phyloP scores from a whole-genome alignment of 2,113 vertebrate species.

The Podiceps cristatus region DNA sequence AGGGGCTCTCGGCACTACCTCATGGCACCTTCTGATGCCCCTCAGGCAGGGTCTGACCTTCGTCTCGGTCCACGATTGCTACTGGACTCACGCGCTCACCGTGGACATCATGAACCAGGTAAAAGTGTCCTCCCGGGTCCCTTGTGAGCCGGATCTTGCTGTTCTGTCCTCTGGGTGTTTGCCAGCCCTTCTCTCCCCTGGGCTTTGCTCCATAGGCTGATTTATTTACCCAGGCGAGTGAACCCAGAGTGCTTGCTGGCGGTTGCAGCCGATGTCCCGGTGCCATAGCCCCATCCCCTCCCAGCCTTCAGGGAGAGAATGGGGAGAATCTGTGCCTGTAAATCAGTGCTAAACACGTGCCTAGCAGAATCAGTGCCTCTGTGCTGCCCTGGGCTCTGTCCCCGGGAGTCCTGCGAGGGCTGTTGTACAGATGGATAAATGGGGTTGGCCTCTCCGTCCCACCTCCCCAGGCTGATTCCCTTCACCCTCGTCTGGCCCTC shows the following conservation, averaged over 20 bases:
- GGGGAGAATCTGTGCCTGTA: neutral
- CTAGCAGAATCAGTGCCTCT: neutral
- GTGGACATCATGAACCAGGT: constrained; percentile 95
- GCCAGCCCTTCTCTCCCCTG: constrained; percentile 15
- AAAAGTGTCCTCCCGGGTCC: neutral
- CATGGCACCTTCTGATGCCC: neutral
- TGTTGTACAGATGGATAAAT: neutral
- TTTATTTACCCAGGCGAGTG: neutral
- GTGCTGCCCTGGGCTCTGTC: neutral
- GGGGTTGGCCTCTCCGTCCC: neutral
- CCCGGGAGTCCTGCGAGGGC: neutral
- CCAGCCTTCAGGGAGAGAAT: neutral
- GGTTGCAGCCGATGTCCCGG: neutral
- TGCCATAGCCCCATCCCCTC: neutral
- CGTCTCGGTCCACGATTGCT: constrained; percentile 96
- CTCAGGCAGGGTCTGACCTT: constrained; percentile 90
- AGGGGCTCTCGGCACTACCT: neutral
- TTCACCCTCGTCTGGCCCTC: neutral
- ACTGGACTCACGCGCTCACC: constrained; percentile 92
- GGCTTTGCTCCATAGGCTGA: neutral
- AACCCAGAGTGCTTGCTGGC: neutral
- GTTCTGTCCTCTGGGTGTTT: neutral
- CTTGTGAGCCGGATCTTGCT: neutral
- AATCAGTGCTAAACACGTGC: neutral
- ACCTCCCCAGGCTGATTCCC: neutral